Evolutionary conservation across 1,140 invertebrate genomes (phyloP), one percentile per base, ranked within the genome.

Genomic region (Anastatus disparis): DNA sequence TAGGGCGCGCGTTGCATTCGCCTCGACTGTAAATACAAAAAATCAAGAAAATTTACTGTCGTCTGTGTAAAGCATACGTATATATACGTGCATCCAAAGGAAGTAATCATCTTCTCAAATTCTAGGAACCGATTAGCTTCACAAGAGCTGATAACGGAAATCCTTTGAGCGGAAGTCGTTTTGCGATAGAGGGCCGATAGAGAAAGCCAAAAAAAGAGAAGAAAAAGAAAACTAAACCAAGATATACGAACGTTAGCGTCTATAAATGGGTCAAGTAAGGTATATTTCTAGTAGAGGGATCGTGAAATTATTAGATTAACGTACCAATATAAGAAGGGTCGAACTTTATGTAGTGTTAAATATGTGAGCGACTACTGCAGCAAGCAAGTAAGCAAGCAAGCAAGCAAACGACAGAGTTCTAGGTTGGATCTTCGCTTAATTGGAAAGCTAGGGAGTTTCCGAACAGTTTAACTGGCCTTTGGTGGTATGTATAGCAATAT

Each of bases 331-430:
- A 78, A 79, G 73, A 76, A 31, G 76, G 73, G 68, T 75, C 64
- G 69, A 77, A 77, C 84, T 85, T 85, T 84, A 85, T 85, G 83
- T 85, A 85, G 84, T 85, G 83, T 85, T 85, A 85, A 85, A 84
- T 81, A 79, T 82, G 81, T 76, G 71, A 79, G 74, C 77, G 77
- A 76, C 59, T 69, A 4, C 22, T 71, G 77, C 81, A 71, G 74
- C 71, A 67, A 69, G 61, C 20, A 35, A 10, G 31, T 35, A n/a
- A n/a, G n/a, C n/a, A n/a, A n/a, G n/a, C n/a, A n/a, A n/a, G n/a
- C n/a, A n/a, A n/a, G n/a, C n/a, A n/a, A n/a, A 6, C 31, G 31
- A 35, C n/a, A 12, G 48, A 24, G 50, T 52, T 24, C 46, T 38
- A 46, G 76, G 77, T n/a, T n/a, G n/a, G 80, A 81, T 84, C 83